phyloP scores from a whole-genome alignment of 2,888 invertebrate species.

The Eupithecia tripunctaria region DNA sequence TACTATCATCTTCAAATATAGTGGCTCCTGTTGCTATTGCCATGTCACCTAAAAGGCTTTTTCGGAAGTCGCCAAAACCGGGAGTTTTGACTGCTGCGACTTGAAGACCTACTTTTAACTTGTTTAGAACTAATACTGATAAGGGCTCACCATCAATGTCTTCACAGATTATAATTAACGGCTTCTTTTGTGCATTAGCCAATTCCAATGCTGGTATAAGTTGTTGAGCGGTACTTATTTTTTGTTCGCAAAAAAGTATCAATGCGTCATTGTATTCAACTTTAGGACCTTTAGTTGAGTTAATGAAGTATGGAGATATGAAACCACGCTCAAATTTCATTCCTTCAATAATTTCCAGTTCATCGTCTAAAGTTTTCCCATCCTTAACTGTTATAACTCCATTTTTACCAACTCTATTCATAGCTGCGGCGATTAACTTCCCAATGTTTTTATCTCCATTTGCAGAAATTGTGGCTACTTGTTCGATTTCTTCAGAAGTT shows the following conservation, averaged over 20 bases:
- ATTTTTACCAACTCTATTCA: constrained; percentile 98
- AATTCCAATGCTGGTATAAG: constrained; percentile 98
- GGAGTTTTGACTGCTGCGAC: constrained; percentile 98
- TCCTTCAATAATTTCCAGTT: constrained; percentile 97
- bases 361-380: constrained; percentile 97
- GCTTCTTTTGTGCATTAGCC: constrained; percentile 95
- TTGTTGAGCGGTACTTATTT: constrained; percentile 96
- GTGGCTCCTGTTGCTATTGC: constrained; percentile 95
- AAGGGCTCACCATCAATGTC: constrained; percentile 97
- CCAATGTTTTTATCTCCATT: constrained; percentile 97
- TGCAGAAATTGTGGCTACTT: constrained; percentile 99
- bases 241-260: constrained; percentile 97
- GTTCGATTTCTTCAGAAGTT: constrained; percentile 98
- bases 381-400: constrained; percentile 99
- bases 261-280: constrained; percentile 98
- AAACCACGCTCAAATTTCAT: constrained; percentile 99
- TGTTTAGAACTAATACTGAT: constrained; percentile 95
- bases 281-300: constrained; percentile 98
- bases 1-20: constrained; percentile 96
- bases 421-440: constrained; percentile 96
- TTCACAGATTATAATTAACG: constrained; percentile 97
- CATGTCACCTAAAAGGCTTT: constrained; percentile 94
- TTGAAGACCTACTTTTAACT: constrained; percentile 94
- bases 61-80: constrained; percentile 97
- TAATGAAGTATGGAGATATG: constrained; percentile 99